Evolutionary conservation across 2,888 invertebrate species (phyloP), one percentile per base, ranked within the genome.

Genomic region (Dynastes maya): DNA sequence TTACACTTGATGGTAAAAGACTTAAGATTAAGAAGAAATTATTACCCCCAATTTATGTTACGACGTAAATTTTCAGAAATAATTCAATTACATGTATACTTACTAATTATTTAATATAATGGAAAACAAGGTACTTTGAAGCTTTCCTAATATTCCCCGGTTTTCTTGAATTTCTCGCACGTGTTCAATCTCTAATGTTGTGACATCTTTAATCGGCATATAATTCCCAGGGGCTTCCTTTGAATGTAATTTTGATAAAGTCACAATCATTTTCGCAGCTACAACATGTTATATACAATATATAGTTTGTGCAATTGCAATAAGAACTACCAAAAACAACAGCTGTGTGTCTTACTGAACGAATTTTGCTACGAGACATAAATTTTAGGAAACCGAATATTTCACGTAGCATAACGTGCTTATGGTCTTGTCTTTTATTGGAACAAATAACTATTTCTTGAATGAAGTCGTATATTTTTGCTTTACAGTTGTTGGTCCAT

Each of bases 391-490:
- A 72, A 13, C 16, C 5, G 37, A 72, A 61, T 58, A 72, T 16
- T 6, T 72, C 58, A 2, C 6, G 6, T 40, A 72, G n/a, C 61
- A 72, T 37, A 11, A 16, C 27, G 11, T 58, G 58, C 2, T 58
- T 40, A 72, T 58, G 40, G n/a, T 1, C 3, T 40, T 55, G 58
- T 16, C 16, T 58, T 40, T 72, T 11, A 22, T 40, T 40, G 22
- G 11, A 5, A 9, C n/a, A 40, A 58, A 58, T 58, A 9, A 58
- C 51, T 11, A 72, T 11, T 58, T 72, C 40, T 45, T 61, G 58
- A 72, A 72, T 37, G 40, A 72, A 72, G 2, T 58, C 16, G 3
- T 58, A 72, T 55, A 72, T 72, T 16, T 32, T 58, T 72, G 16
- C 11, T 58, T 58, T 72, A 58, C 27, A 55, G 40, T 53, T 22